phyloP scores from a whole-genome alignment of 2,113 vertebrate species.

The Diphyllodes magnificus region DNA sequence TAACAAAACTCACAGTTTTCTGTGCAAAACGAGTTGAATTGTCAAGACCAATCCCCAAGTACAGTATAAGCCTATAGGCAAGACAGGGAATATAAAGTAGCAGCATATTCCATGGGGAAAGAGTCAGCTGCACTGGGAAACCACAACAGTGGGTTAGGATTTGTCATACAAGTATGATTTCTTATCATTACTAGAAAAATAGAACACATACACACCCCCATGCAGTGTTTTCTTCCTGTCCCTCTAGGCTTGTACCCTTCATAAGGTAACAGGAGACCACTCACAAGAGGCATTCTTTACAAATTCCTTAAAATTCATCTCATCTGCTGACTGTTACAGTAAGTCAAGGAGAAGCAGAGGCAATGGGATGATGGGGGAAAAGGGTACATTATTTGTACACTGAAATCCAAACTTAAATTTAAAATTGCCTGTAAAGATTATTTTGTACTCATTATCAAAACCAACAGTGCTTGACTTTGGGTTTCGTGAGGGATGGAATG shows the following conservation, averaged over 20 bases:
- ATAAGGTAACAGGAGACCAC: constrained; percentile 49
- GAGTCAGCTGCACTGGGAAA: constrained; percentile 30
- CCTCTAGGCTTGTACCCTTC: constrained; percentile 55
- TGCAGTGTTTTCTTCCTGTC: not conserved
- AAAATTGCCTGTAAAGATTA: not conserved
- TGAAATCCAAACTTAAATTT: not conserved
- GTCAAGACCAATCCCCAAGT: constrained; percentile 46
- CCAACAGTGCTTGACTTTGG: not conserved
- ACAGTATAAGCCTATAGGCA: constrained; percentile 36
- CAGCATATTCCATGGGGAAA: constrained; percentile 50
- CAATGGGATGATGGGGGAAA: not conserved
- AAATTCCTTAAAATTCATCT: not conserved
- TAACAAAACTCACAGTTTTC: not conserved
- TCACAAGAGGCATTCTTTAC: not conserved
- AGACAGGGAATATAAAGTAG: constrained; percentile 49
- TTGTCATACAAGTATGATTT: constrained; percentile 18
- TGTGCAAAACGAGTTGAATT: constrained; percentile 33
- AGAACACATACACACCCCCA: not conserved
- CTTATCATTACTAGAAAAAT: constrained; percentile 47
- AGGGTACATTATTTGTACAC: not conserved
- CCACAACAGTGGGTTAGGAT: not conserved
- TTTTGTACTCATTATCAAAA: not conserved
- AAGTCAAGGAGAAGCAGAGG: not conserved
- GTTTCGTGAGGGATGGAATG: not conserved
- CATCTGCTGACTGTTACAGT: not conserved